These are phyloP conservation scores for Thaumetopoea pityocampa DNA, from an alignment of 1,140 invertebrate genomes.

Conservation along the genomic window DNA sequence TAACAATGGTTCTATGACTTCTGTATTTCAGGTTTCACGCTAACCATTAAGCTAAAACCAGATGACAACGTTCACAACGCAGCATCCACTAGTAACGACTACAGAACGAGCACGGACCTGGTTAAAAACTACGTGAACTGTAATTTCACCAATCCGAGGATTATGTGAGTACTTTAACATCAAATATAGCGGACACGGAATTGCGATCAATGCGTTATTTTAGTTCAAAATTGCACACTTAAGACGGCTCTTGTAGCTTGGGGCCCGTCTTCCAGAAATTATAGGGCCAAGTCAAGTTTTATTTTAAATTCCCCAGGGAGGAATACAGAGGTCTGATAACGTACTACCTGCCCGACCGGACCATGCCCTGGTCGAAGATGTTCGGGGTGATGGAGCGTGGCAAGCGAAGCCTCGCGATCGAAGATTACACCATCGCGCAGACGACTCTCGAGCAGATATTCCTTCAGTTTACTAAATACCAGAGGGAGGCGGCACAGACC, in stretches of 20 bases:
- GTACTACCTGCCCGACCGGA: constrained; percentile 81
- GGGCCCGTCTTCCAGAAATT: no score
- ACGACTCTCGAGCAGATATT: constrained; percentile 89
- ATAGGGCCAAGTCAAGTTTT: not conserved
- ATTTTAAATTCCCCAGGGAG: constrained; percentile 77
- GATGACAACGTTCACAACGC: constrained; percentile 23
- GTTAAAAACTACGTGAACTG: constrained; percentile 43
- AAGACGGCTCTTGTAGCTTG: not conserved
- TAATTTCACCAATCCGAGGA: constrained; percentile 39
- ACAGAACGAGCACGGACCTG: constrained; percentile 13
- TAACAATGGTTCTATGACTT: not conserved
- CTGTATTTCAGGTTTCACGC: constrained; percentile 49
- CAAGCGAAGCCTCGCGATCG: constrained; percentile 79
- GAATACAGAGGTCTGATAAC: constrained; percentile 85
- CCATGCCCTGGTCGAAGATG: constrained; percentile 83
- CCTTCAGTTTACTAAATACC: constrained; percentile 75
- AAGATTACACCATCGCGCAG: constrained; percentile 90
- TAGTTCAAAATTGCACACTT: not conserved
- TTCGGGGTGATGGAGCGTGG: constrained; percentile 86
- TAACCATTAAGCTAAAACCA: constrained; percentile 53
- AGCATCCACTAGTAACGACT: not conserved
- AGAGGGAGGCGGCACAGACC: constrained; percentile 18
- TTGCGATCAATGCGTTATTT: no score
- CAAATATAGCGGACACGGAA: no score
- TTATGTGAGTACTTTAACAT: constrained; percentile 45